Percentiles rank a stretch among this genome's conserved stretches.
Conservation (phyloP, 2,797 vertebrate genomes). For the Acipenser oxyrinchus region DNA sequence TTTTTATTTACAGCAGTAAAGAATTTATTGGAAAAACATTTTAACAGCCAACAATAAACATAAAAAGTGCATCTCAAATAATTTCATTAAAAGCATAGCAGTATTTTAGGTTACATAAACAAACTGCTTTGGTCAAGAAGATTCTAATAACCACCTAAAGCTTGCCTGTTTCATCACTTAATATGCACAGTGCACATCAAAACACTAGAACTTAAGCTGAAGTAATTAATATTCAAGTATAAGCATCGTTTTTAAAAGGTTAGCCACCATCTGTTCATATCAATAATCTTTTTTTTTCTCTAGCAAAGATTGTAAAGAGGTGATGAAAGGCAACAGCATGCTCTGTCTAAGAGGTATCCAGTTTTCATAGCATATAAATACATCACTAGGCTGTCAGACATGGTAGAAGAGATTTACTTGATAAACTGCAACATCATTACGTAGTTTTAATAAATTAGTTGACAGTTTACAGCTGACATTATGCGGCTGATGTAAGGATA, state of each 20-base stretch:
- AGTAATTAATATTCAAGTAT: conserved; percentile 39
- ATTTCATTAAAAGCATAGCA: conserved; percentile 44
- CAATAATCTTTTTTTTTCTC: conserved; percentile 16
- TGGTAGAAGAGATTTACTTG: not conserved
- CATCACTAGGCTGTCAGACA: not conserved
- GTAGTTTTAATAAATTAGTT: not conserved
- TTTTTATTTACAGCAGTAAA: not conserved
- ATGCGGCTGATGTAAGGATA: not conserved
- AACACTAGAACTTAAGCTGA: conserved; percentile 34
- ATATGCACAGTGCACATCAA: conserved; percentile 22
- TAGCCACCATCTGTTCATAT: conserved; percentile 45
- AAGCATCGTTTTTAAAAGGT: conserved; percentile 26
- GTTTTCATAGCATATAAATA: not conserved
- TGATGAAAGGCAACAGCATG: not conserved
- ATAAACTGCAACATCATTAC: not conserved
- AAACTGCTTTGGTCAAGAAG: conserved; percentile 27
- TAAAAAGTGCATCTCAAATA: conserved; percentile 32
- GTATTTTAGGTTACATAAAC: conserved; percentile 26
- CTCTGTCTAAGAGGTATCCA: not conserved
- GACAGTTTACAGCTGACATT: not conserved
- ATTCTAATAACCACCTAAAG: conserved; percentile 26
- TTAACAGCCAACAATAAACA: conserved; percentile 20
- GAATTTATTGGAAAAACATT: not conserved
- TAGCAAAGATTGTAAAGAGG: not conserved
- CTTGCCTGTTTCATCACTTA: conserved; percentile 32